Conservation (phyloP, 2,888 invertebrate genomes). For the Ditylenchus weischeri region DNA sequence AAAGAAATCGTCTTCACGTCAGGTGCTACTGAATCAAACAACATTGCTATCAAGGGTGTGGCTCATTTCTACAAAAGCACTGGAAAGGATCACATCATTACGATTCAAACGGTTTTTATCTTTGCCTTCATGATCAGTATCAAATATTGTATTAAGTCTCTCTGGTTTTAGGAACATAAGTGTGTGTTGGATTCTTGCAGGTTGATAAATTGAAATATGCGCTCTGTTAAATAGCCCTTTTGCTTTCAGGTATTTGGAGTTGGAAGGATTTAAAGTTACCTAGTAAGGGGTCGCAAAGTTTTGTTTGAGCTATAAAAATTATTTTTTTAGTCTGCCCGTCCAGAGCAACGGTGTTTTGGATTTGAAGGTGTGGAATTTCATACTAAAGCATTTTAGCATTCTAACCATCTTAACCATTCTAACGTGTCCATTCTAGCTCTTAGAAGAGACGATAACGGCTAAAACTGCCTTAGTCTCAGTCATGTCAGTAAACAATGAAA, state of each 20-base stretch:
- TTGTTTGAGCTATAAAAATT: too few species aligned
- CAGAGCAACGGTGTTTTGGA: slow-evolving; percentile 75
- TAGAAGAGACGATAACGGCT: slow-evolving; percentile 78
- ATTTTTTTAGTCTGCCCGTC: slow-evolving; percentile 72
- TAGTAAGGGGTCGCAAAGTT: slow-evolving; percentile 63
- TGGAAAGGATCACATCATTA: slow-evolving; percentile 90
- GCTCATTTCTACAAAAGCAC: slow-evolving; percentile 79
- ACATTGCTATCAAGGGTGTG: slow-evolving; percentile 93
- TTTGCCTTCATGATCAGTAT: neutral
- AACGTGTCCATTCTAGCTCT: slow-evolving; percentile 60
- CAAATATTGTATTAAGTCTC: neutral
- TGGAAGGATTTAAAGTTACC: slow-evolving; percentile 88
- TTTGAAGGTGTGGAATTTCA: slow-evolving; percentile 64
- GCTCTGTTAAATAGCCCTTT: slow-evolving; percentile 81
- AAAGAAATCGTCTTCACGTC: slow-evolving; percentile 97
- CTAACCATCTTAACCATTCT: neutral
- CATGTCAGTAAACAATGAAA: slow-evolving; percentile 98
- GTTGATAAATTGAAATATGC: slow-evolving; percentile 62
- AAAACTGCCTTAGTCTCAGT: slow-evolving; percentile 90
- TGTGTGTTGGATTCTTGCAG: slow-evolving; percentile 94
- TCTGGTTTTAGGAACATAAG: slow-evolving; percentile 81
- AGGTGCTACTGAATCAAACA: slow-evolving; percentile 97
- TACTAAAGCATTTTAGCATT: too few species aligned
- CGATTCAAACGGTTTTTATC: slow-evolving; percentile 79
- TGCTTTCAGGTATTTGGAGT: slow-evolving; percentile 71